A percentile compares a stretch with the other conserved stretches of the same genome.
Conservation (phyloP, 2,797 vertebrate species). For the Sebastes kiyomatsui region DNA sequence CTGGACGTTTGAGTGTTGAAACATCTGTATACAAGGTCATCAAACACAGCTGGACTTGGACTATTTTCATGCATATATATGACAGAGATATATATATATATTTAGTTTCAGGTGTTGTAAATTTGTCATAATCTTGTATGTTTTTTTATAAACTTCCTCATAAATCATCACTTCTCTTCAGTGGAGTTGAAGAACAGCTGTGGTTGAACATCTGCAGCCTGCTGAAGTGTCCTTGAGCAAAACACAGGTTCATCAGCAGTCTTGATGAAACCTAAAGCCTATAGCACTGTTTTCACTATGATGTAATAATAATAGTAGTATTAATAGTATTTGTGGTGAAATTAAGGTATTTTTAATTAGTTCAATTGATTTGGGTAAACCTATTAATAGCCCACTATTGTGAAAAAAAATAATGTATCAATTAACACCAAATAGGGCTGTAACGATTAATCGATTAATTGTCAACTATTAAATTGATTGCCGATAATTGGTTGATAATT, state of each 20-base stretch:
- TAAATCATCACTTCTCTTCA: not conserved
- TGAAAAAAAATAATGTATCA: no score
- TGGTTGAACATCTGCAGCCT: not conserved
- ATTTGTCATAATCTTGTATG: no score
- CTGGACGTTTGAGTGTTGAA: not conserved
- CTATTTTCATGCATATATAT: no score
- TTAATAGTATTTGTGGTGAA: no score
- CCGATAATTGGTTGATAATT: no score
- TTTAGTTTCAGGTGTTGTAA: not conserved
- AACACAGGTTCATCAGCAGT: not conserved
- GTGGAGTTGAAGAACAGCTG: not conserved
- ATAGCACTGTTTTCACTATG: not conserved
- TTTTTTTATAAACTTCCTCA: not conserved
- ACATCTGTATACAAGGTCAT: constrained; percentile 14
- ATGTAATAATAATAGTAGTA: not conserved
- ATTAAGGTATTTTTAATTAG: not conserved
- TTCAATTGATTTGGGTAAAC: no score
- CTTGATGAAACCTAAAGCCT: not conserved
- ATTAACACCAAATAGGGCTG: no score
- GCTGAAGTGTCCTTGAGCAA: not conserved
- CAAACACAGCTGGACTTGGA: not conserved
- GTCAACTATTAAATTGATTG: no score
- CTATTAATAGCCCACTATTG: not conserved
- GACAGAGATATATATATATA: no score
- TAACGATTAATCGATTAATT: no score